These are phyloP conservation scores for Clanis bilineata DNA, from an alignment of 2,888 invertebrate species.

Conservation along the genomic window DNA sequence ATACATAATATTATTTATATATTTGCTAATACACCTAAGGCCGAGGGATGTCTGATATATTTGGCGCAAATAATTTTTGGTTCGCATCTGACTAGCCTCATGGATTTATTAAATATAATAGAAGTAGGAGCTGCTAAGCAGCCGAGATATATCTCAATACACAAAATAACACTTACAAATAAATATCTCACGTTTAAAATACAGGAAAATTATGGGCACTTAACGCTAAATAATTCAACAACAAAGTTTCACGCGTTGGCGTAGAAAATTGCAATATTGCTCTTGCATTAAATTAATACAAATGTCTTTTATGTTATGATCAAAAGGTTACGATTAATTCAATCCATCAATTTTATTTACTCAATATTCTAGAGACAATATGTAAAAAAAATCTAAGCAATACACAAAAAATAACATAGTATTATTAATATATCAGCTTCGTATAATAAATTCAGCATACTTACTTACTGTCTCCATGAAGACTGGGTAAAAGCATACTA, in stretches of 20 bases:
- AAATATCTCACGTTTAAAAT: neutral
- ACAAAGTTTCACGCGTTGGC: neutral
- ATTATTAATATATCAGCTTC: too few relatives aligned
- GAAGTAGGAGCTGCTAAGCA: conserved; percentile 31
- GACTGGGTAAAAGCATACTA: too few relatives aligned
- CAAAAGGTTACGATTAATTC: too few relatives aligned
- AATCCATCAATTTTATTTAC: neutral
- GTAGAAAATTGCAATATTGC: too few relatives aligned
- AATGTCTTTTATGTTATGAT: neutral
- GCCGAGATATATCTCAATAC: conserved; percentile 34
- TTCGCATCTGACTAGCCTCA: conserved; percentile 1
- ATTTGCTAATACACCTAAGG: neutral
- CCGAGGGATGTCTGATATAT: too few relatives aligned
- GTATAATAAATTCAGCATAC: too few relatives aligned
- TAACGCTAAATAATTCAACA: neutral
- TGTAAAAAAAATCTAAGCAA: too few relatives aligned
- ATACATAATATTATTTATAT: too few relatives aligned
- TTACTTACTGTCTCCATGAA: too few relatives aligned
- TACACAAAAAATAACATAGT: too few relatives aligned
- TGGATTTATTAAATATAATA: neutral
- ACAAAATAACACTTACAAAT: conserved; percentile 20
- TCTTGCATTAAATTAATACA: neutral
- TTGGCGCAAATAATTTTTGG: neutral
- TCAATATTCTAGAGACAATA: neutral
- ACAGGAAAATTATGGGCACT: conserved; percentile 9